Percentiles rank a stretch among this genome's conserved stretches.
Evolutionary conservation across 1,140 invertebrate genomes (phyloP).

Genomic region (Drosophila pachea): DNA sequence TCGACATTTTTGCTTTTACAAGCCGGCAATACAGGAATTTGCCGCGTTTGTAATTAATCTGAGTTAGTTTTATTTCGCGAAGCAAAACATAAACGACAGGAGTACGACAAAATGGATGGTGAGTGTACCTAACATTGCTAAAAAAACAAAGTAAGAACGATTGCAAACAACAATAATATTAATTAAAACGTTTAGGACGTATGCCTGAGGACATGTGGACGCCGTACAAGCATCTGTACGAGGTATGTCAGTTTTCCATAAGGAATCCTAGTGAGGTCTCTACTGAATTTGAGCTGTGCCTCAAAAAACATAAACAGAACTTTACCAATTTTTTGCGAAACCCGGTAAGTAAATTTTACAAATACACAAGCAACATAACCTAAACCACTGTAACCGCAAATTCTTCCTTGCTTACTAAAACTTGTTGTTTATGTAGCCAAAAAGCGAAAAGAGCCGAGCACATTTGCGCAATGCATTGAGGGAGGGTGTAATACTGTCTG

Average conservation of each 20-base stretch:
- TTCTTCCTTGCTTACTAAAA: not conserved
- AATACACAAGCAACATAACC: constrained; percentile 30
- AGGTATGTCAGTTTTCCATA: constrained; percentile 86
- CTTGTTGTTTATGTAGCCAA: constrained; percentile 80
- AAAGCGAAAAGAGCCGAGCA: constrained; percentile 87
- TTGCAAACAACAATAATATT: not conserved
- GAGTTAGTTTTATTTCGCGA: not conserved
- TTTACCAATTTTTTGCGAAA: constrained; percentile 93
- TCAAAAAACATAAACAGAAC: constrained; percentile 91
- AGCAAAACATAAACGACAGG: not conserved
- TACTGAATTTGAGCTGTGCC: constrained; percentile 88
- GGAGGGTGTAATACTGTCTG: constrained; percentile 89
- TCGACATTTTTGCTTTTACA: constrained; percentile 10
- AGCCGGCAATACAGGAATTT: constrained; percentile 28
- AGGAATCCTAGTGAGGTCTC: constrained; percentile 82
- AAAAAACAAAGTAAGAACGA: constrained; percentile 2
- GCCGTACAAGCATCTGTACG: constrained; percentile 89
- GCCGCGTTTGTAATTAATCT: constrained; percentile 47
- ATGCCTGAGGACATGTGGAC: constrained; percentile 89
- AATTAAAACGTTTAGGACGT: constrained; percentile 27
- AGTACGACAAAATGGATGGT: constrained; percentile 54
- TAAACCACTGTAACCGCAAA: constrained; percentile 14
- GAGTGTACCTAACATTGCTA: too few species aligned
- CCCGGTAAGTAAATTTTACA: constrained; percentile 83
- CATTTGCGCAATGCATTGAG: constrained; percentile 88